These are phyloP conservation scores for Saimiri boliviensis DNA, from an alignment of 2,113 vertebrate genomes.

Conservation along the genomic window DNA sequence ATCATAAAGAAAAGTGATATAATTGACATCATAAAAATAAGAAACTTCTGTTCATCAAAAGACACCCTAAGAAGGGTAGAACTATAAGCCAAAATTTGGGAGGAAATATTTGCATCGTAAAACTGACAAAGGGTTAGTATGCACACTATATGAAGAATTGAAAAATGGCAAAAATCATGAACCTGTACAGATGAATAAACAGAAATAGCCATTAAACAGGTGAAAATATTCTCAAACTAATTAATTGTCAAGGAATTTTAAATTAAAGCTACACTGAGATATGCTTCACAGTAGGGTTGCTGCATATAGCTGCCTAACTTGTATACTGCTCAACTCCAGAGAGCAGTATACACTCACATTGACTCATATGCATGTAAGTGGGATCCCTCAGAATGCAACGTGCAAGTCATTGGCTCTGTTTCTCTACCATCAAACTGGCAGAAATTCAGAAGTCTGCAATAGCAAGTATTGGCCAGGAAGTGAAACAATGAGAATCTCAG, in stretches of 20 bases:
- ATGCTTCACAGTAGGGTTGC: not conserved
- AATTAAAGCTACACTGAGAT: not conserved
- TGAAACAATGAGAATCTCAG: not conserved
- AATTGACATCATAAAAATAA: slow-evolving; percentile 30
- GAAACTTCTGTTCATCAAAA: not conserved
- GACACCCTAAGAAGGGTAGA: not conserved
- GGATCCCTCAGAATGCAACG: not conserved
- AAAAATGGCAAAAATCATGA: not conserved
- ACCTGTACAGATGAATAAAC: not conserved
- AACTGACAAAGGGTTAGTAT: not conserved
- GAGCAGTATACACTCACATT: too few species aligned
- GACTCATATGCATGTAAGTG: not conserved
- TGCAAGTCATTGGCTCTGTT: not conserved
- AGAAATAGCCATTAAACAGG: not conserved
- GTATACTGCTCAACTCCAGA: not conserved
- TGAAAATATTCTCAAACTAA: not conserved
- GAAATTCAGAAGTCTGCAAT: not conserved
- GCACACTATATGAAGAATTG: not conserved
- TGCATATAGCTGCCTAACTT: not conserved
- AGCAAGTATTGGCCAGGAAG: not conserved
- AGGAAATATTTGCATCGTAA: not conserved
- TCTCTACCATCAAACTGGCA: not conserved
- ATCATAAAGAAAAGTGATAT: not conserved
- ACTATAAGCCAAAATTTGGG: not conserved
- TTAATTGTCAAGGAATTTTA: not conserved